Percentiles rank a stretch among this genome's conserved stretches.
These are phyloP conservation scores for Ambastaia sidthimunki DNA, from an alignment of 2,797 vertebrate species.

Conservation along the genomic window DNA sequence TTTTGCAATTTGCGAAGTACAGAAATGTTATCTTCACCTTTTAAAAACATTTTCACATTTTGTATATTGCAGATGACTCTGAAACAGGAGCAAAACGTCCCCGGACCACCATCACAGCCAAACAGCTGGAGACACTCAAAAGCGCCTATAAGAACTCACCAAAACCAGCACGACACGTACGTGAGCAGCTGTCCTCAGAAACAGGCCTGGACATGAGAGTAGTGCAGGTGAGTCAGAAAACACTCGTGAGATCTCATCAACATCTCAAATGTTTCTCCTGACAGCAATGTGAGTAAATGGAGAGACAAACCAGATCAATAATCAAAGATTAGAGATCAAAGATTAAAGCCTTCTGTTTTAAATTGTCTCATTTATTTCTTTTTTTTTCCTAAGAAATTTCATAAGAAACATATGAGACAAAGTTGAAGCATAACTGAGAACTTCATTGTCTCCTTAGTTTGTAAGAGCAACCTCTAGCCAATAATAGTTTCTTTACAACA, in stretches of 20 bases:
- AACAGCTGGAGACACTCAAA: constrained; percentile 97
- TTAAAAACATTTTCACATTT: neutral
- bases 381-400: too few relatives aligned
- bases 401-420: neutral
- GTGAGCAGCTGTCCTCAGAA: constrained; percentile 97
- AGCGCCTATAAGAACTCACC: constrained; percentile 98
- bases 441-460: too few relatives aligned
- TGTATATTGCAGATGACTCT: constrained; percentile 85
- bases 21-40: too few relatives aligned
- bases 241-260: neutral
- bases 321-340: too few relatives aligned
- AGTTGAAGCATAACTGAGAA: neutral
- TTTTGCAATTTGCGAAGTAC: neutral
- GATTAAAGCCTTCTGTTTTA: too few relatives aligned
- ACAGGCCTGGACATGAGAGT: constrained; percentile 98
- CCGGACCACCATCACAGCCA: constrained; percentile 96
- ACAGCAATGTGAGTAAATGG: too few relatives aligned
- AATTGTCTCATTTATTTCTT: too few relatives aligned
- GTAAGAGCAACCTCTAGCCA: too few relatives aligned
- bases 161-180: constrained; percentile 92
- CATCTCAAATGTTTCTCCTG: neutral
- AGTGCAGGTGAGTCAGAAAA: constrained; percentile 85
- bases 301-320: neutral
- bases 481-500: too few relatives aligned
- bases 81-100: constrained; percentile 95